Evolutionary conservation across 2,888 invertebrate genomes (phyloP), one percentile per base, ranked within the genome.

Genomic region (Aporophyla lueneburgensis): DNA sequence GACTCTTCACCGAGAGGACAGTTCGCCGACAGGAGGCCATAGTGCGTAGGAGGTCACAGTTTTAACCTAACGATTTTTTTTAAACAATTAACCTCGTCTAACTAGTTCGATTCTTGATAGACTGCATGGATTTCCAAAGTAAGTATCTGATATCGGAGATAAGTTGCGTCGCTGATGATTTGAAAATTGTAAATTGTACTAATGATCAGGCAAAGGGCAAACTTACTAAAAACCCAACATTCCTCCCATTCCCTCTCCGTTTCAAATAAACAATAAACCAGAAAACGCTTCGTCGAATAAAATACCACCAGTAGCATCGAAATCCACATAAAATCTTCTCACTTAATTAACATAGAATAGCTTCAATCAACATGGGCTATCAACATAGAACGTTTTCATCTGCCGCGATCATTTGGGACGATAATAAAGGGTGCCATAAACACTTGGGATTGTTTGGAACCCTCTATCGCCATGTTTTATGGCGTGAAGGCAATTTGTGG

Each of bases 381-480:
- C 59, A 77, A 72, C 66, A 61, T 12, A 43, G 49, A 73, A 81
- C 75, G 67, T 78, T 84, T 75, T 76, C 78, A 80, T 84, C 76
- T 67, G 78, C 67, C 73, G 73, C 78, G 83, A 86, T 88, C 81
- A 84, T 89, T 88, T 87, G 70, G 79, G 76, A 80, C 62, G 81
- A 83, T 88, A 84, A 86, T 89, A 90, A 89, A 90, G 83, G 70
- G 40, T 33, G 80, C 72, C 73, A 87, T 93, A 92, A 93, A 91
- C 87, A 74, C 80, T 73, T 76, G 71, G 88, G 88, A 90, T 90
- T 91, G 90, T 87, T 89, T 86, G 78, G 83, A 77, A 82, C 81
- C 66, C 70, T 79, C 33, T 56, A 65, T 71, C 43, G 71, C 54
- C 69, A 27, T 66, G 84, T 77, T 84, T 80, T 86, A 84, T 81